These are phyloP conservation scores for Bungarus multicinctus DNA, from an alignment of 2,113 vertebrate genomes.

Conservation along the genomic window DNA sequence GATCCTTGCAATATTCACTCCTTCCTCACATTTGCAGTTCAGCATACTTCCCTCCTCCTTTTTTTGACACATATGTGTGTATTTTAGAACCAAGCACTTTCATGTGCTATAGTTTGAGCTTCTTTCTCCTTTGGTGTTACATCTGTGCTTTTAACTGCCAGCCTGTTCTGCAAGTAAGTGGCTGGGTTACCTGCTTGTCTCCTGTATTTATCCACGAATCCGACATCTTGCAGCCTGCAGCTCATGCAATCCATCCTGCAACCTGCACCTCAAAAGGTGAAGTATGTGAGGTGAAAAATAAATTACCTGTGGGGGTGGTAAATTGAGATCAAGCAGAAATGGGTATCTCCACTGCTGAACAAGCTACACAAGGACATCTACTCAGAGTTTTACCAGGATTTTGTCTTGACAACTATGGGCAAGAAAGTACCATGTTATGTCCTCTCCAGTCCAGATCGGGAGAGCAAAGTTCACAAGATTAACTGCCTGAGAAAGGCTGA, in stretches of 20 bases:
- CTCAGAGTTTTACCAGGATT: conserved; percentile 92
- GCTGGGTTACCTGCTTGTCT: neutral
- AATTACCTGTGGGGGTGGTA: conserved; percentile 80
- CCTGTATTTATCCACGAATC: neutral
- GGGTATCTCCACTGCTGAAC: conserved; percentile 90
- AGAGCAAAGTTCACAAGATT: conserved; percentile 94
- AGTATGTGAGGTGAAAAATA: conserved; percentile 90
- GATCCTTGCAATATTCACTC: neutral
- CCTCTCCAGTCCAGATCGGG: conserved; percentile 95
- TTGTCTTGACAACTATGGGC: conserved; percentile 92
- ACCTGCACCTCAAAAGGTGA: conserved; percentile 82
- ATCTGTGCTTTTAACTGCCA: neutral
- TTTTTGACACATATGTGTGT: neutral
- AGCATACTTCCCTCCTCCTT: neutral
- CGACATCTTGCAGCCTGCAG: neutral
- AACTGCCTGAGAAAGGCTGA: conserved; percentile 84
- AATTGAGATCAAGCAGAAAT: conserved; percentile 98
- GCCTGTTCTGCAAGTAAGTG: neutral
- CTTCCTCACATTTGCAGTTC: neutral
- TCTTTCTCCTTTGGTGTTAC: neutral
- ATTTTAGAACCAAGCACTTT: neutral
- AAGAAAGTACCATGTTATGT: conserved; percentile 92
- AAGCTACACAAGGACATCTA: conserved; percentile 94
- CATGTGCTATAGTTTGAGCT: neutral
- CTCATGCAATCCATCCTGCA: neutral